phyloP scores from a whole-genome alignment of 2,888 invertebrate genomes.

The Megamerina dolium region DNA sequence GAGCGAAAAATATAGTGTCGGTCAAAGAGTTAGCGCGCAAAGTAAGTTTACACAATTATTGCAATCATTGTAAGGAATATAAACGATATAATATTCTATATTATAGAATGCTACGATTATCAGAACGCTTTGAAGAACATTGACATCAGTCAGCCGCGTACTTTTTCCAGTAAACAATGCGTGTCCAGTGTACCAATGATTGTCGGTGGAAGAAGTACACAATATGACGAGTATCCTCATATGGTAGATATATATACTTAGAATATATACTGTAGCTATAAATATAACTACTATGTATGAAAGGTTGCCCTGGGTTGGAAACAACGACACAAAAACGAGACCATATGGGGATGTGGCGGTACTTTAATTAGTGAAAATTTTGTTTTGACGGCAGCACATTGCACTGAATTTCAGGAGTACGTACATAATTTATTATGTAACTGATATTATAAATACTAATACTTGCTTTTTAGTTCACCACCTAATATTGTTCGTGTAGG shows the following conservation, averaged over 20 bases:
- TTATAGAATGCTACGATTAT: constrained; percentile 53
- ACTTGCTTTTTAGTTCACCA: constrained; percentile 40
- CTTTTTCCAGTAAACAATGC: constrained; percentile 38
- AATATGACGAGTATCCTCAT: constrained; percentile 54
- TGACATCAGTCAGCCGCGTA: constrained; percentile 24
- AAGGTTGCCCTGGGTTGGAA: constrained; percentile 46
- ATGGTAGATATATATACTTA: constrained; percentile 47
- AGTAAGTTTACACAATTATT: constrained; percentile 27
- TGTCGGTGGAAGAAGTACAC: constrained; percentile 53
- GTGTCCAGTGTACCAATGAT: constrained; percentile 51
- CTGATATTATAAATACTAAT: background rate
- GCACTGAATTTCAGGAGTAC: too few species aligned
- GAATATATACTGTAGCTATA: constrained; percentile 1
- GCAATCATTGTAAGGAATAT: background rate
- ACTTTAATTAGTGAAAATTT: constrained; percentile 12
- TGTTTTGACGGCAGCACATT: constrained; percentile 19
- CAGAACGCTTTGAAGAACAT: constrained; percentile 38
- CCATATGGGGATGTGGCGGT: constrained; percentile 35
- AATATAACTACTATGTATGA: background rate
- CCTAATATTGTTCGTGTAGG: constrained; percentile 54
- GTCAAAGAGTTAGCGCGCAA: constrained; percentile 38
- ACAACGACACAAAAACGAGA: constrained; percentile 25
- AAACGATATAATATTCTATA: background rate
- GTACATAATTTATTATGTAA: background rate
- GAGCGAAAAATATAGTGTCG: constrained; percentile 33